Base-by-base conservation (phyloP, 2,888 invertebrate species). In the Leptopilina myrica region DNA sequence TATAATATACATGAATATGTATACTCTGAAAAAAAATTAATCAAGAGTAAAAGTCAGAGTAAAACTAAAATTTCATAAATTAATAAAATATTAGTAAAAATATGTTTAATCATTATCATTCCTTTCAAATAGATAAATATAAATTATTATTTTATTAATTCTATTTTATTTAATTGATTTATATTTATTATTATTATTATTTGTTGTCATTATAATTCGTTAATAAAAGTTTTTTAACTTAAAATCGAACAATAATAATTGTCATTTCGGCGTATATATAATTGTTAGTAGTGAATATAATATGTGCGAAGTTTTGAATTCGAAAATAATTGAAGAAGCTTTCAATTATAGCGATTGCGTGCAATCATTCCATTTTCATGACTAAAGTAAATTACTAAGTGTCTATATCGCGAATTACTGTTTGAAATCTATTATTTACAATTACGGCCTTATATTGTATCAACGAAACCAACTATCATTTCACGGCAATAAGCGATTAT, bases 391-490 rank as follows among this genome's bases (percentile, higher is more conserved):
- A 69, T 69, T 53, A 69, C 14, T 4, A 69, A 46, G 67, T 20
- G 9, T 59, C 59, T 20, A 69, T 33, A 33, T 5, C 53, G 12
- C 14, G 53, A 69, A 53, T 69, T 49, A 43, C 20, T 7, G 49
- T 15, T 43, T 33, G 53, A 69, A 53, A 53, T 69, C 53, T 53
- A 69, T 69, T 69, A 69, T 53, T 69, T 69, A 53, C 69, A 69
- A 69, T 69, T 69, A 69, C 33, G 69, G 26, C 20, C 9, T 49
- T 20, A 67, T 67, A 49, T 33, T 62, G 20, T 67, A 7, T 26
- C 20, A 49, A 49, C 43, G 43, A 43, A 20, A 67, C 12, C 67
- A 67, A 67, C 26, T 43, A 49, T 67, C 49, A 67, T 20, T 49
- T 2, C 14, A 6, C 26, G 7, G 49, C 49, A 49, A 49, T 49